Evolutionary conservation across 1,140 invertebrate species (phyloP).

Genomic region (Gryon sp.): DNA sequence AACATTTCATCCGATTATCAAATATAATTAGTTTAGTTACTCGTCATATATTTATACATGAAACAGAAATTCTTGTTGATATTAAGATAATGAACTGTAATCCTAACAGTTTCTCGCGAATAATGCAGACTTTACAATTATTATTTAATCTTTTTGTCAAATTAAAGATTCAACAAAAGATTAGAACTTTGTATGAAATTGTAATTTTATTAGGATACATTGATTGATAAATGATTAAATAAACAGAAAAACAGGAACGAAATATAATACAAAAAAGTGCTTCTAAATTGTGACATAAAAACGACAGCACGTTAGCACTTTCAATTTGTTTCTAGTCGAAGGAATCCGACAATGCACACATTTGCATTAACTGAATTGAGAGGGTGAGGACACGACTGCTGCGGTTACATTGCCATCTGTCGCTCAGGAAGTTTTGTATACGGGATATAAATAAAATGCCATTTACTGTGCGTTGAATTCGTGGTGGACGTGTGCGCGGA

Average conservation of each 20-base stretch:
- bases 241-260: not conserved
- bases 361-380: slow-evolving; percentile 53
- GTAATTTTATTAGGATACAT: no score
- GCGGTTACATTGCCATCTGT: slow-evolving; percentile 58
- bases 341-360: slow-evolving; percentile 44
- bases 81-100: slow-evolving; percentile 15
- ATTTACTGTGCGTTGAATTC: slow-evolving; percentile 28
- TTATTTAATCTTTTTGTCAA: no score
- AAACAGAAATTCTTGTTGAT: slow-evolving; percentile 6
- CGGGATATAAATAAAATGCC: slow-evolving; percentile 57
- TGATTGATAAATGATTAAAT: slow-evolving; percentile 3
- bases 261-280: slow-evolving; percentile 1
- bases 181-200: no score
- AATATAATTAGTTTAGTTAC: slow-evolving; percentile 39
- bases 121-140: no score
- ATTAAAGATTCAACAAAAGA: no score
- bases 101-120: no score
- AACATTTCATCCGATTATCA: slow-evolving; percentile 31
- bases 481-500: not conserved
- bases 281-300: no score
- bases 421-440: slow-evolving; percentile 58
- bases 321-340: slow-evolving; percentile 47
- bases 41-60: slow-evolving; percentile 4
- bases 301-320: slow-evolving; percentile 15
- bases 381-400: slow-evolving; percentile 46